A percentile compares a stretch with the other conserved stretches of the same genome.
Conservation (phyloP, 2,797 vertebrate genomes). For the Peromyscus attwateri region DNA sequence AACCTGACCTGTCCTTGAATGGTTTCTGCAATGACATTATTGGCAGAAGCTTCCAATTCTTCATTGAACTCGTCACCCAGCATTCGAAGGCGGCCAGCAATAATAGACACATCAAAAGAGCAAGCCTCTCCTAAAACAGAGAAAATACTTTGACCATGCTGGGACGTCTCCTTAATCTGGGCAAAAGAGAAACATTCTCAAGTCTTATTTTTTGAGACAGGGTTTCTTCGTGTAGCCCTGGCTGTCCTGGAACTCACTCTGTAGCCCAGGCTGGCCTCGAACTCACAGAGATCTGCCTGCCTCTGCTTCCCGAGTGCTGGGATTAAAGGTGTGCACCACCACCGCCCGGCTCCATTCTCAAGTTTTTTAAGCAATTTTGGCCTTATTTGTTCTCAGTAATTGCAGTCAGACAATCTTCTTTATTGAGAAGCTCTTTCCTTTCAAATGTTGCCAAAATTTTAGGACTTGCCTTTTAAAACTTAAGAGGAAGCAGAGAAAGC, state of each 20-base stretch:
- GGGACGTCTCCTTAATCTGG: neutral
- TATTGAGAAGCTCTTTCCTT: neutral
- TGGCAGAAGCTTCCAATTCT: slow-evolving; percentile 77
- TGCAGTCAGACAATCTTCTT: slow-evolving; percentile 12
- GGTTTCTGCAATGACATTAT: neutral
- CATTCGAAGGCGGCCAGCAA: slow-evolving; percentile 78
- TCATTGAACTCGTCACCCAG: slow-evolving; percentile 83
- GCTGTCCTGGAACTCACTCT: neutral
- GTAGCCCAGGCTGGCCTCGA: neutral
- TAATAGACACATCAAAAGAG: slow-evolving; percentile 69
- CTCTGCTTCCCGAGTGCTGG: no score
- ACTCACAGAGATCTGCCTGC: no score
- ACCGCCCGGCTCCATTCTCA: neutral
- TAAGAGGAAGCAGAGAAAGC: slow-evolving; percentile 15
- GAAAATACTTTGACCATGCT: slow-evolving; percentile 15
- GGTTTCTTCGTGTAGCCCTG: neutral
- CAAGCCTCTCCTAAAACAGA: slow-evolving; percentile 14
- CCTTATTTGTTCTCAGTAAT: neutral
- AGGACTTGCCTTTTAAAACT: slow-evolving; percentile 37
- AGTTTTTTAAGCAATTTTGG: slow-evolving; percentile 6
- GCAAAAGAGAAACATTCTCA: neutral
- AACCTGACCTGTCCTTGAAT: slow-evolving; percentile 77
- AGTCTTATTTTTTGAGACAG: neutral
- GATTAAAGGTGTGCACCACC: no score
- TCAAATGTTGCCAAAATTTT: slow-evolving; percentile 26